phyloP scores from a whole-genome alignment of 2,113 vertebrate species.

The Gila orcuttii region DNA sequence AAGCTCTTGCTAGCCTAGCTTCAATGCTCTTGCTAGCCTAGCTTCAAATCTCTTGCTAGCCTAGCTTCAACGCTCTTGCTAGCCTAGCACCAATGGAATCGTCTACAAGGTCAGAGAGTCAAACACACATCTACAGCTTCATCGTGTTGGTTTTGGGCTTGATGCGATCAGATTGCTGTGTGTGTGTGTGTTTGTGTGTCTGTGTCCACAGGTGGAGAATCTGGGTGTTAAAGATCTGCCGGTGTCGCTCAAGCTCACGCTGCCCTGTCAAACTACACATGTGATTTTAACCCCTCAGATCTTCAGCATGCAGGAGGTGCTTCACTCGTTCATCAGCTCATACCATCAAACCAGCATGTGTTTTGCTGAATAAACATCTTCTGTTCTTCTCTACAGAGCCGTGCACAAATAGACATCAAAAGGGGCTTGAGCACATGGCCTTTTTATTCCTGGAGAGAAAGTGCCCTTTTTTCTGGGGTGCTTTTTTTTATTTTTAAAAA shows the following conservation, averaged over 20 bases:
- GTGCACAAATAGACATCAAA: neutral
- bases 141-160: no score
- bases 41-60: no score
- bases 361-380: neutral
- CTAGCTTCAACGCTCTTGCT: no score
- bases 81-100: neutral
- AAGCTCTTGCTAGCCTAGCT: no score
- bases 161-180: neutral
- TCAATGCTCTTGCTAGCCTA: no score
- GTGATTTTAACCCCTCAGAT: neutral
- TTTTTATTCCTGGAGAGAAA: no score
- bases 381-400: neutral
- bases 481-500: no score
- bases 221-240: slow-evolving; percentile 64
- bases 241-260: slow-evolving; percentile 59
- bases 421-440: no score
- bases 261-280: slow-evolving; percentile 60
- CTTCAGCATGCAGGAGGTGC: slow-evolving; percentile 62
- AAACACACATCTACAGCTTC: neutral
- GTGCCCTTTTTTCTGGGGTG: no score
- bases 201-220: slow-evolving; percentile 67
- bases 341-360: neutral
- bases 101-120: slow-evolving; percentile 35
- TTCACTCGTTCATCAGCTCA: neutral
- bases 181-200: neutral